Percentiles rank a stretch among this genome's conserved stretches.
phyloP scores from a whole-genome alignment of 2,888 invertebrate species.

The Drosophila picticornis region DNA sequence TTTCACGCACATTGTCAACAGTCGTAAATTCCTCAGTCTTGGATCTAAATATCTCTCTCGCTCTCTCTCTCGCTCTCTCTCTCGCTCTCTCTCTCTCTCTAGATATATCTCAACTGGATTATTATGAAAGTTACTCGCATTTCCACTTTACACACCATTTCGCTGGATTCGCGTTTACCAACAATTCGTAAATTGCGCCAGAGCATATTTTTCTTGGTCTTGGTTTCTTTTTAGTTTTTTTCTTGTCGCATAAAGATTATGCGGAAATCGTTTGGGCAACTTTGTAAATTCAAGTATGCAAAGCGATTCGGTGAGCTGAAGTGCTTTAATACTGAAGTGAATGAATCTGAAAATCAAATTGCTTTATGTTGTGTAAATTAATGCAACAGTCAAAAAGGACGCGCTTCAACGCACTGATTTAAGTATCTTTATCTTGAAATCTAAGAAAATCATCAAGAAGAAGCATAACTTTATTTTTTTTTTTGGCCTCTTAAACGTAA shows the following conservation, averaged over 20 bases:
- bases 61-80: too few species aligned
- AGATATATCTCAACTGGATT: constrained; percentile 61
- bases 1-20: constrained; percentile 75
- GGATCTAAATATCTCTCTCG: neutral
- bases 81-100: neutral
- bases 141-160: constrained; percentile 19
- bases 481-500: neutral
- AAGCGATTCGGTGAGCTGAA: constrained; percentile 20
- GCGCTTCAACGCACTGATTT: neutral
- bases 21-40: constrained; percentile 61
- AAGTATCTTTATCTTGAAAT: neutral
- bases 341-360: neutral
- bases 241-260: neutral
- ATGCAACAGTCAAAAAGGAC: neutral
- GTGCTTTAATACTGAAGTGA: neutral
- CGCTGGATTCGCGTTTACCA: constrained; percentile 20
- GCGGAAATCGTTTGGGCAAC: constrained; percentile 6
- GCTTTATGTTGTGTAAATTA: neutral
- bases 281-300: neutral
- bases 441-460: neutral
- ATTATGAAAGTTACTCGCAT: constrained; percentile 44
- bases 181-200: constrained; percentile 8
- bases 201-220: neutral
- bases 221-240: neutral
- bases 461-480: neutral